These are phyloP conservation scores for Eclectus roratus DNA, from an alignment of 2,113 vertebrate species.

Conservation along the genomic window DNA sequence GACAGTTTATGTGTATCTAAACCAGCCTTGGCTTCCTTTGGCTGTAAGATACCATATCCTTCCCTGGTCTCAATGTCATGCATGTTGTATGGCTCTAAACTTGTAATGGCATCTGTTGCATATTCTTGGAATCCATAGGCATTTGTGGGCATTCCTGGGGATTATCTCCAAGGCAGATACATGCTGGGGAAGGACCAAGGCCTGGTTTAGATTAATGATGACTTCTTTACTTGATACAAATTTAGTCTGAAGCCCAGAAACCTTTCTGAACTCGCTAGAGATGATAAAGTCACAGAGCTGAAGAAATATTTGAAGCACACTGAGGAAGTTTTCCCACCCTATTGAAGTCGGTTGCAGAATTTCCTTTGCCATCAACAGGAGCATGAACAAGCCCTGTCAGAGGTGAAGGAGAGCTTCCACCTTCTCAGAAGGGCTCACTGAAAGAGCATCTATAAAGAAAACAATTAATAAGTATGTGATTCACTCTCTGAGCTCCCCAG, in stretches of 20 bases:
- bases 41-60: background rate
- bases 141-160: background rate
- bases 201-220: background rate
- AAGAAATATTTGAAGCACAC: background rate
- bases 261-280: background rate
- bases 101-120: background rate
- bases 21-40: background rate
- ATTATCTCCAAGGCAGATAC: background rate
- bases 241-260: background rate
- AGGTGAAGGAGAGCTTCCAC: background rate
- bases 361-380: background rate
- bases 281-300: background rate
- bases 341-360: background rate
- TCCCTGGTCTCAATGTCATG: background rate
- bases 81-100: background rate
- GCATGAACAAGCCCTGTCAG: background rate
- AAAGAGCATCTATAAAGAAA: background rate
- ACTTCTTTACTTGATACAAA: background rate
- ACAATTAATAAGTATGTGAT: background rate
- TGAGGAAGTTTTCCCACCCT: background rate
- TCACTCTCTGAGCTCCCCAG: background rate
- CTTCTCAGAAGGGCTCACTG: background rate
- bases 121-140: background rate
- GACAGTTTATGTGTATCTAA: background rate
- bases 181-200: background rate